Percentiles rank a stretch among this genome's conserved stretches.
These are phyloP conservation scores for Pelobates cultripes DNA, from an alignment of 2,797 vertebrate species.

Conservation along the genomic window DNA sequence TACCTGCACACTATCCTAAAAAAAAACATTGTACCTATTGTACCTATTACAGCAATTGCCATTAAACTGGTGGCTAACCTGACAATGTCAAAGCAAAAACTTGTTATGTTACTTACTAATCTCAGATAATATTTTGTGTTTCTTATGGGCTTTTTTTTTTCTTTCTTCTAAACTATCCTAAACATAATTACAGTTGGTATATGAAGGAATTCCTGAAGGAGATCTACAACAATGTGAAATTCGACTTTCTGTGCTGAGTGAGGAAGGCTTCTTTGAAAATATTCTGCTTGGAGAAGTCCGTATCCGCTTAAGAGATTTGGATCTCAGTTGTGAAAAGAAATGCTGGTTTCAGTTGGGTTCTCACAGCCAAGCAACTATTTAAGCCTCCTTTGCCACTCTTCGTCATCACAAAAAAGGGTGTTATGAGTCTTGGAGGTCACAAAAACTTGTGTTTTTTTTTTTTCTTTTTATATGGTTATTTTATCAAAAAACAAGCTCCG, in stretches of 20 bases:
- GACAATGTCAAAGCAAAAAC: too few species aligned
- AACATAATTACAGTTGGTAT: conserved; percentile 80
- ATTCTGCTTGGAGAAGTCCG: conserved; percentile 88
- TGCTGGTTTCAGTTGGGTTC: conserved; percentile 90
- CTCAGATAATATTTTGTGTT: too few species aligned
- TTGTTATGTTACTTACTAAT: too few species aligned
- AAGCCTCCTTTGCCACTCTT: conserved; percentile 47
- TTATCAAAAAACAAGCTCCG: conserved; percentile 4
- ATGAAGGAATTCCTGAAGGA: conserved; percentile 87
- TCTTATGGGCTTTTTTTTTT: too few species aligned
- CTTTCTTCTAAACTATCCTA: too few species aligned
- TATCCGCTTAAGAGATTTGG: conserved; percentile 84
- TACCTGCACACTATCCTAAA: too few species aligned
- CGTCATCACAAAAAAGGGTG: too few species aligned
- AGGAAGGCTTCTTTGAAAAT: conserved; percentile 95
- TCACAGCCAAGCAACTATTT: conserved; percentile 70
- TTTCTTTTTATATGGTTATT: conserved; percentile 18
- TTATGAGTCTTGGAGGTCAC: too few species aligned
- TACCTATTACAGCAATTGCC: too few species aligned
- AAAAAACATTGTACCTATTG: too few species aligned
- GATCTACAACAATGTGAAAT: conserved; percentile 92
- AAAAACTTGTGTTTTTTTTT: conserved; percentile 24
- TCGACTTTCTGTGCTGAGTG: conserved; percentile 89
- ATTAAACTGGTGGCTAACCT: too few species aligned
- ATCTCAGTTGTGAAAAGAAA: conserved; percentile 86